Evolutionary conservation across 2,113 vertebrate genomes (phyloP).

Genomic region (Colius striatus): DNA sequence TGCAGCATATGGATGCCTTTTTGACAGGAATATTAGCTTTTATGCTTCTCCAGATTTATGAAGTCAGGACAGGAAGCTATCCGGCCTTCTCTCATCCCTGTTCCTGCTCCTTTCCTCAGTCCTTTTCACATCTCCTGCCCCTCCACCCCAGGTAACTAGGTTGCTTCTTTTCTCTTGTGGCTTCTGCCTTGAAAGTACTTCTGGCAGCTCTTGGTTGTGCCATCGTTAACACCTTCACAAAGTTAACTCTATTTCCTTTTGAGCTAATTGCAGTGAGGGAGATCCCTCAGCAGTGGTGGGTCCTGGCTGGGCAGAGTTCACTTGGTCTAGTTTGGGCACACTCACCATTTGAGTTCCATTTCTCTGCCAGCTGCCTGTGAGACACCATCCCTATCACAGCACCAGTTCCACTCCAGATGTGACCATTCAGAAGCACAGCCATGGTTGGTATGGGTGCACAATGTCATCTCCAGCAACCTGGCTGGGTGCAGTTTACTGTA

Average conservation of each 20-base stretch:
- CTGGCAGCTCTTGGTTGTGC: background rate
- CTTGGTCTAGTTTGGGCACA: background rate
- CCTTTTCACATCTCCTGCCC: background rate
- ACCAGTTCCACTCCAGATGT: background rate
- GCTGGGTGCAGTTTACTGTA: background rate
- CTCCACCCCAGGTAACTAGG: background rate
- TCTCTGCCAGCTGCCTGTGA: background rate
- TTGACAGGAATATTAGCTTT: background rate
- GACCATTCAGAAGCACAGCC: background rate
- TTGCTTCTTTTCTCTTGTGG: background rate
- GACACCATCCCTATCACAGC: background rate
- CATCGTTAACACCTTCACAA: background rate
- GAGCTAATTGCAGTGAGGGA: background rate
- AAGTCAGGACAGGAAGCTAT: background rate
- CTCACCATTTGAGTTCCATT: background rate
- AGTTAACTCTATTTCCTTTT: background rate
- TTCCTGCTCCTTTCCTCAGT: background rate
- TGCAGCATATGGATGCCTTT: accelerated
- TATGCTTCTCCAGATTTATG: background rate
- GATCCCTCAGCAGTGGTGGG: background rate
- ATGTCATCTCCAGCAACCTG: background rate
- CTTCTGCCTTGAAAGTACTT: background rate
- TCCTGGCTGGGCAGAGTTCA: background rate
- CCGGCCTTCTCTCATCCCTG: background rate
- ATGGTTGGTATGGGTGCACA: no score